Conservation (phyloP, 2,113 vertebrate species). For the Sylvia atricapilla region DNA sequence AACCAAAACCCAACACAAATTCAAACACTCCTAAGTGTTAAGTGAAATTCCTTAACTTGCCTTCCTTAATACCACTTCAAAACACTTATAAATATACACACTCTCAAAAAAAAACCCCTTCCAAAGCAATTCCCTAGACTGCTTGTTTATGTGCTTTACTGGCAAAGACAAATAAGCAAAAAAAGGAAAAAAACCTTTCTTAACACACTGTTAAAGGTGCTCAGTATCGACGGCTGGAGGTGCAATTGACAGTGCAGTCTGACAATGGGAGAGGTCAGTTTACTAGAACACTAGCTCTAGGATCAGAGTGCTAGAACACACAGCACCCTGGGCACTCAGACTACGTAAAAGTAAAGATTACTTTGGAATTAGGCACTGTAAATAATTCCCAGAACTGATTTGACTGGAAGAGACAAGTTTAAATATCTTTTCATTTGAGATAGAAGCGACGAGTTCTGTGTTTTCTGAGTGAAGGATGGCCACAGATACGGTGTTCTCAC, state of each 20-base stretch:
- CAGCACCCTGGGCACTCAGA: neutral
- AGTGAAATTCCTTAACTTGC: neutral
- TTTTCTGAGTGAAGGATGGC: neutral
- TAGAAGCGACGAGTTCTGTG: neutral
- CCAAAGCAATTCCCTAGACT: neutral
- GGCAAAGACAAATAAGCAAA: neutral
- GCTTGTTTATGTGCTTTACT: neutral
- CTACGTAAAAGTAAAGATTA: neutral
- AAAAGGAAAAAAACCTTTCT: neutral
- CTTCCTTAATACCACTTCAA: neutral
- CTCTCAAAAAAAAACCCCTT: neutral
- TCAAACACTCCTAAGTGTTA: neutral
- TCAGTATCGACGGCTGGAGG: neutral
- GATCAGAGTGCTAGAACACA: neutral
- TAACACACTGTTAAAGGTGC: rapidly evolving
- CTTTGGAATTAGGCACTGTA: neutral
- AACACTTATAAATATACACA: neutral
- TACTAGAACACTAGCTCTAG: neutral
- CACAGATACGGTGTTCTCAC: neutral
- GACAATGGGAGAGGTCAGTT: neutral
- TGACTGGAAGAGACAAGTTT: neutral
- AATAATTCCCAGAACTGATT: neutral
- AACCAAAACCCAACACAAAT: neutral
- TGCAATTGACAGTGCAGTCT: neutral
- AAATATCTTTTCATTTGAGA: neutral